These are phyloP conservation scores for Sturmia bella DNA, from an alignment of 2,888 invertebrate genomes.

Conservation along the genomic window DNA sequence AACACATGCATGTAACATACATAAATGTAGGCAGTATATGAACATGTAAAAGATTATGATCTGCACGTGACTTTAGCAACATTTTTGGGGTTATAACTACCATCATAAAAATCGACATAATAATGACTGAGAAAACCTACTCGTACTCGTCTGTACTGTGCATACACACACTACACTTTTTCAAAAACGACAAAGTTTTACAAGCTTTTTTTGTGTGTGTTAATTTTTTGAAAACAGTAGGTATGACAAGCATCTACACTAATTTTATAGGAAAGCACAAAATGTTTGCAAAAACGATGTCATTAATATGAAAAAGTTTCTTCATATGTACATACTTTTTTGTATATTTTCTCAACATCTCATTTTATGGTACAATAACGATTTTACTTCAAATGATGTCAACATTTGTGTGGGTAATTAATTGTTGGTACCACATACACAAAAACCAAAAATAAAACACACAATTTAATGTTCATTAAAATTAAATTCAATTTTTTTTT, in stretches of 20 bases:
- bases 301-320: constrained; percentile 27
- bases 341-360: constrained; percentile 5
- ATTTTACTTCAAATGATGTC: constrained; percentile 36
- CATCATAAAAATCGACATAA: constrained; percentile 56
- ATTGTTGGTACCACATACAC: constrained; percentile 25
- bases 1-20: constrained; percentile 32
- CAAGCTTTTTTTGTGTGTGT: neutral
- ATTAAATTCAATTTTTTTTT: too few relatives aligned
- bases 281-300: constrained; percentile 2
- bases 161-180: neutral
- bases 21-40: constrained; percentile 41
- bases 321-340: neutral
- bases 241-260: neutral
- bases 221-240: neutral
- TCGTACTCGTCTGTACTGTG: neutral
- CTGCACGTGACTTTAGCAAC: constrained; percentile 69
- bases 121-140: constrained; percentile 35
- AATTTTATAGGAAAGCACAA: neutral
- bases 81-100: constrained; percentile 59
- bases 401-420: constrained; percentile 44
- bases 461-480: too few relatives aligned
- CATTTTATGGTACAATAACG: constrained; percentile 23
- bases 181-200: constrained; percentile 26
- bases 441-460: neutral
- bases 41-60: constrained; percentile 65